Base-by-base conservation (phyloP, 2,888 invertebrate genomes). In the Phyllotreta striolata region DNA sequence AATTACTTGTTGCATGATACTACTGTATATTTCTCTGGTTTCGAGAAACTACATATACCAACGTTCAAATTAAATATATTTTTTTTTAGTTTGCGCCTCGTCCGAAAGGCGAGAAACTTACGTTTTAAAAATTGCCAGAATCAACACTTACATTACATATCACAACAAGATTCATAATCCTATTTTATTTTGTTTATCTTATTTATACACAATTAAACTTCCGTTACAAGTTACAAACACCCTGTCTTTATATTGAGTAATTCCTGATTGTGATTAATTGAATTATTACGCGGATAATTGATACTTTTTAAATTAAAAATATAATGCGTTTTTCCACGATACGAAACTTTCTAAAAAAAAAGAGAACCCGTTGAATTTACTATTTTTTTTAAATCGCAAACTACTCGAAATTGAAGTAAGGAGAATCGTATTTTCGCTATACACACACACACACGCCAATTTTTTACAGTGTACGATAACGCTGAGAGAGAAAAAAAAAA, bases 101-200 rank as follows among this genome's bases (percentile, higher is more conserved):
- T 38, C 13, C 52, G 38, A 52, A 38, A 52, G 8, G 13, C 52
- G 37, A 34, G 38, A 52, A 52, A 7, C 10, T 52, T 38, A 52
- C 24, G 24, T 35, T 60, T 56, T 60, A 43, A 60, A 60, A 60
- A 52, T 60, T 54, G 52, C 60, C 60, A 60, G 60, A 60, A 60
- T 60, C 52, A 60, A 60, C 52, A 60, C 60, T 44, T 52, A 60
- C 52, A 52, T 60, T 60, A 60, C 52, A 54, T 60, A 60, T 60
- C 60, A 60, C 60, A 60, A 60, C 41, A 34, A 60, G 59, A 59
- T 59, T 59, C 54, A 60, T 52, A 54, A 43, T 60, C 60, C 58
- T 58, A 58, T 52, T 24, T 24, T 24, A 60, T 39, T 49, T 56
- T 52, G 52, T 49, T 49, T 49, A 49, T 10, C 34, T 49, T 52